phyloP scores from a whole-genome alignment of 2,888 invertebrate species.

The Colletes collaris region DNA sequence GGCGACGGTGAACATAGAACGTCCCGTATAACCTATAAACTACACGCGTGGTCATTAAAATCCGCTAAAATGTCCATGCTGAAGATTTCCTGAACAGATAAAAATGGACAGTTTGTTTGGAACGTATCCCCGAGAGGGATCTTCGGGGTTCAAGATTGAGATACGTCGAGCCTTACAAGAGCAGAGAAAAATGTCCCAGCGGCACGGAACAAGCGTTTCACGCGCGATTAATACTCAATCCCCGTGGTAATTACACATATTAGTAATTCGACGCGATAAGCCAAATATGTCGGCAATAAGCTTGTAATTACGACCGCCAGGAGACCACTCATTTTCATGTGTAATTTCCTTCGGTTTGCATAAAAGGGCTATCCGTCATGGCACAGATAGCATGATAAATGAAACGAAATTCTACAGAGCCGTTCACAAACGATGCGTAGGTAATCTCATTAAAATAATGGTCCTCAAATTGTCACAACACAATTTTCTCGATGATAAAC shows the following conservation, averaged over 20 bases:
- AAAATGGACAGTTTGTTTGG: no score
- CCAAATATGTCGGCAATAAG: neutral
- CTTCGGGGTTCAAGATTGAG: no score
- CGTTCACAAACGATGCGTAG: neutral
- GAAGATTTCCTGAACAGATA: no score
- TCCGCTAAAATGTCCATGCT: no score
- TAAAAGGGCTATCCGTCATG: constrained; percentile 4
- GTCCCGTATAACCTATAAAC: no score
- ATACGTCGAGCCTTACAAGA: neutral
- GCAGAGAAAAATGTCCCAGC: neutral
- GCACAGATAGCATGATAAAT: constrained; percentile 1
- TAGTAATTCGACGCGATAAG: constrained; percentile 17
- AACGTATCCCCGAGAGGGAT: no score
- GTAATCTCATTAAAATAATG: no score
- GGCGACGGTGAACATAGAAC: no score
- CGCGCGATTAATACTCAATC: neutral
- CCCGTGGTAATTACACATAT: neutral
- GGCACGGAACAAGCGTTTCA: neutral
- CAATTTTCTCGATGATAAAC: no score
- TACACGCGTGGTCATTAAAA: no score
- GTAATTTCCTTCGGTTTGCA: constrained; percentile 8
- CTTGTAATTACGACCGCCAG: constrained; percentile 7
- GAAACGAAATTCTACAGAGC: constrained; percentile 5
- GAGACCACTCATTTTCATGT: neutral
- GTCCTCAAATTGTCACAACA: no score